These are phyloP conservation scores for Muscicapa comitata DNA, from an alignment of 2,797 vertebrate genomes.

Conservation along the genomic window DNA sequence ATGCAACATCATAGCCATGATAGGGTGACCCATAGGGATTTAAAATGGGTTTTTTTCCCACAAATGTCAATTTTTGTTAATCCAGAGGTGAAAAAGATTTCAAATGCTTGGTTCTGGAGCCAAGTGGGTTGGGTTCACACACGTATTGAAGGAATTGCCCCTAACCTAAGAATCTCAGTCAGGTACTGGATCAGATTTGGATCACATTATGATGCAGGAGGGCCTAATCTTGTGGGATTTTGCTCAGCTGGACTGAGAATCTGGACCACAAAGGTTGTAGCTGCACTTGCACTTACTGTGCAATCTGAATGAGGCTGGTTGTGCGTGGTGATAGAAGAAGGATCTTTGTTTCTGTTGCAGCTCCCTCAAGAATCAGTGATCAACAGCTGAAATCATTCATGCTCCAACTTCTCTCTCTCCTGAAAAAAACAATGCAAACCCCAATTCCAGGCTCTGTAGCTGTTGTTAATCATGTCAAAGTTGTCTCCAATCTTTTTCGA, in stretches of 20 bases:
- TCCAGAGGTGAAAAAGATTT: neutral
- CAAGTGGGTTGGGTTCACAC: rapidly evolving
- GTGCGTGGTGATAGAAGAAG: neutral
- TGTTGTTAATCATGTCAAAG: neutral
- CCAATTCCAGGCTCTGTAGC: neutral
- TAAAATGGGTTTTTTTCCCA: rapidly evolving
- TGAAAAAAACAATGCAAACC: neutral
- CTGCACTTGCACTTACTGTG: neutral
- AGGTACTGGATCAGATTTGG: neutral
- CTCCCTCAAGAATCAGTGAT: neutral
- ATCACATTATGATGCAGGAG: neutral
- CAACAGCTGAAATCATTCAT: neutral
- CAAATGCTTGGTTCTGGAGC: neutral
- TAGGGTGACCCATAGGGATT: neutral
- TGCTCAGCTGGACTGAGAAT: neutral
- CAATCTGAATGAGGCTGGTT: neutral
- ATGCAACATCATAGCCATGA: neutral
- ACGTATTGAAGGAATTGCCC: neutral
- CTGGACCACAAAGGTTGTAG: neutral
- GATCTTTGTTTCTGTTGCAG: neutral
- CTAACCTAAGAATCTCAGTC: neutral
- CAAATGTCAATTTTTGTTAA: neutral
- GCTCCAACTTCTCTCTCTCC: neutral
- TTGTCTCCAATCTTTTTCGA: neutral
- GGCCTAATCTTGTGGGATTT: rapidly evolving